Percentiles rank a stretch among this genome's conserved stretches.
phyloP scores from a whole-genome alignment of 92 coral and sea anemone genomes.

The Zoanthus gigantus region DNA sequence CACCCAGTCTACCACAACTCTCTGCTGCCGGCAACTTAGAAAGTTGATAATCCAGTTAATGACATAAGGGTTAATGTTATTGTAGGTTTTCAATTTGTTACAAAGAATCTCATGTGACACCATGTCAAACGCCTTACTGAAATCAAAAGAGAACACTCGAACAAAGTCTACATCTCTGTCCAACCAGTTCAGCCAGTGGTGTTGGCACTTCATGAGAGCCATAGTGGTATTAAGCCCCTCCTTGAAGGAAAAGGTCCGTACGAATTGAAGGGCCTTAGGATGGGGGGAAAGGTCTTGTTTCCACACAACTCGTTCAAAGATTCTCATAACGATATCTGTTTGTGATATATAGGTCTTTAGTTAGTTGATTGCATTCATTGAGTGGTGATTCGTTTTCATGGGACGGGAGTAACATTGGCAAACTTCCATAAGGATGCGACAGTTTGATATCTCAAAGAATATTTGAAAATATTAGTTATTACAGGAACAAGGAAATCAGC shows the following conservation, averaged over 20 bases:
- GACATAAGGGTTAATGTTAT: neutral
- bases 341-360: neutral
- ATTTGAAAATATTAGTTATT: neutral
- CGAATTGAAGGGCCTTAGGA: neutral
- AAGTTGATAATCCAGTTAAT: no score
- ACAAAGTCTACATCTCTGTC: neutral
- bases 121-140: neutral
- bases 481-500: no score
- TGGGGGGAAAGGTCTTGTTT: neutral
- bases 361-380: neutral
- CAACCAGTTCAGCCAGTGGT: neutral
- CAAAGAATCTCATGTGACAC: neutral
- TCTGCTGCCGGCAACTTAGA: no score
- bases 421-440: neutral
- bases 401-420: neutral
- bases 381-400: neutral
- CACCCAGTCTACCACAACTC: no score
- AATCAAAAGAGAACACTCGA: neutral
- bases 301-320: neutral
- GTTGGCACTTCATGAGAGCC: neutral
- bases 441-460: no score
- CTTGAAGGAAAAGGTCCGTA: neutral
- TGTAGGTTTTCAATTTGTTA: neutral
- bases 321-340: neutral
- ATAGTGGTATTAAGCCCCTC: neutral